Base-by-base conservation (phyloP, 2,888 invertebrate species). In the Cecidostiba fungosa region DNA sequence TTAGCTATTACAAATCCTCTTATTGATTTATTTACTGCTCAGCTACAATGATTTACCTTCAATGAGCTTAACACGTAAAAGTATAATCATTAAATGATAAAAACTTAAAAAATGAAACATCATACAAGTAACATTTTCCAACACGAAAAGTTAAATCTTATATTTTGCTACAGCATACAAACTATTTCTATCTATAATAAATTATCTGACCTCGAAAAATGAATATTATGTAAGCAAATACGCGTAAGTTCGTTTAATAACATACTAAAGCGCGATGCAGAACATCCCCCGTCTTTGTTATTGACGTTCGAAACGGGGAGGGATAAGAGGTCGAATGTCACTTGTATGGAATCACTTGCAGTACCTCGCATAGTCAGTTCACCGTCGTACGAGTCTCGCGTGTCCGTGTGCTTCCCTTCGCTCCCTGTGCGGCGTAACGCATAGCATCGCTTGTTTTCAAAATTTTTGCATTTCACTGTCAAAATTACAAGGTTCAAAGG, bases 321-420 rank as follows among this genome's bases (percentile, higher is more conserved):
- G 88, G 89, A 85, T 84, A 77, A 87, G 88, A 89, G 89, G 89
- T 89, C 87, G 89, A 86, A 88, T 87, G 90, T 90, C 92, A 92
- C 89, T 93, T 91, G 89, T 93, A 93, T 87, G 93, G 92, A 90
- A 92, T 93, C 93, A 88, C 83, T 90, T 87, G 90, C 89, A 92
- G 91, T 91, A 87, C 86, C 88, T 90, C 88, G 86, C 90, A n/a
- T n/a, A 89, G 88, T 88, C 91, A 90, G 91, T 91, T 89, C 85
- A 87, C 88, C 90, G 86, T 87, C 88, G 90, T 88, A 87, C 89
- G 89, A 90, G 87, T 87, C 86, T 85, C 90, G 89, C 87, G 89
- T 88, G 90, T 89, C 89, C 88, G 87, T 85, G 87, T 87, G 82
- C 43, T 80, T 73, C 19, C 29, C 70, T 83, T 54, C 26, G 78